Base-by-base conservation (phyloP, 2,888 invertebrate species). In the Entomobrya proxima region DNA sequence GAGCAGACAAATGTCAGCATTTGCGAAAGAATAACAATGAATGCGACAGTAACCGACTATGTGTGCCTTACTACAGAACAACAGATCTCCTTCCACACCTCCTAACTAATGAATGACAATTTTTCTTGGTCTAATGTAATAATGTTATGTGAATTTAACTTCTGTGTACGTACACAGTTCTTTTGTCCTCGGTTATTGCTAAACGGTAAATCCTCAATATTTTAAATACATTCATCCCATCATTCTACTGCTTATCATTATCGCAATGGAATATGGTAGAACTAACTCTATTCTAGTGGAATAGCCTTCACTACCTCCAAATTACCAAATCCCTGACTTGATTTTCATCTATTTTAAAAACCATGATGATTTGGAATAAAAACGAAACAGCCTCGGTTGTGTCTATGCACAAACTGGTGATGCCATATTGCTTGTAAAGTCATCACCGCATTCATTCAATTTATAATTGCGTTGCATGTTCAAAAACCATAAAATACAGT, bases 61-160 rank as follows among this genome's bases (percentile, higher is more conserved):
- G 21, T 55, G 9, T 27, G 27, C 27, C 27, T 21, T 2, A 9
- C 9, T 27, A 27, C 55, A 55, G 13, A 24, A 21, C n/a, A n/a
- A 27, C 55, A 55, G 27, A 24, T 55, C 27, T 21, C 52, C 4
- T 52, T 9, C 24, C 9, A 11, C 37, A 9, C n/a, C 37, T 47
- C 27, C 24, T 61, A 67, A 52, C 74, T 75, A 75, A 64, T n/a
- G n/a, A n/a, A n/a, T 50, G 82, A 82, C 82, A 75, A 64, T 30
- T 37, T 52, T 82, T 47, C 35, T 52, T 1, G 44, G 50, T 37
- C 37, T 75, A 82, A 82, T 82, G 18, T 24, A 52, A 82, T 82
- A 82, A 40, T 47, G 37, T 55, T 69, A n/a, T 77, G 47, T 84
- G 76, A 84, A 84, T 76, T 77, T 84, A 69, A 77, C 77, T 76